Percentiles rank a stretch among this genome's conserved stretches.
These are phyloP conservation scores for Galerucella pusilla DNA, from an alignment of 2,888 invertebrate genomes.

Conservation along the genomic window DNA sequence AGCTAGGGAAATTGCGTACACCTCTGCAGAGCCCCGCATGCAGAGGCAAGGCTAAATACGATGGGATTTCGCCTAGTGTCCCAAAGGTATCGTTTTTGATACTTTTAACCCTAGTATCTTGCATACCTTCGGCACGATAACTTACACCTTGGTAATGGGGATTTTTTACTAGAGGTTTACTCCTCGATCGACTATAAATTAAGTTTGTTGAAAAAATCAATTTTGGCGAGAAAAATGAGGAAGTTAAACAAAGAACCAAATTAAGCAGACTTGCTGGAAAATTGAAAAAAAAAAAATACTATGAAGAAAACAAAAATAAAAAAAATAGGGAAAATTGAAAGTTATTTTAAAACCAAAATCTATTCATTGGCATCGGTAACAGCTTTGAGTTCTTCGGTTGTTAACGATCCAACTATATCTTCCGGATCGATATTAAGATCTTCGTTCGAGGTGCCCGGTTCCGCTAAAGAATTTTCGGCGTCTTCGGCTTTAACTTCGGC, in stretches of 20 bases:
- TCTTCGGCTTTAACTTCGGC: slow-evolving; percentile 6
- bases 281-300: neutral
- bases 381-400: slow-evolving; percentile 16
- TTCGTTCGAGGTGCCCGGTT: neutral
- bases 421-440: slow-evolving; percentile 14
- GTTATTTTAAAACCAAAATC: neutral
- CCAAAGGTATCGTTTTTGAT: slow-evolving; percentile 38
- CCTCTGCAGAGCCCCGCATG: slow-evolving; percentile 34
- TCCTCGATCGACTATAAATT: slow-evolving; percentile 16
- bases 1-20: slow-evolving; percentile 32
- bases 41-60: slow-evolving; percentile 30
- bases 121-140: slow-evolving; percentile 39
- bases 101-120: slow-evolving; percentile 36
- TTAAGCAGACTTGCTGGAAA: neutral
- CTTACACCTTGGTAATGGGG: slow-evolving; percentile 39
- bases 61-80: slow-evolving; percentile 37
- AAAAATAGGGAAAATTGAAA: too few relatives aligned
- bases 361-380: slow-evolving; percentile 9
- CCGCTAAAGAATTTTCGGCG: neutral
- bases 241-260: neutral
- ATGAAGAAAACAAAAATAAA: neutral
- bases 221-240: neutral
- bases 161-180: slow-evolving; percentile 40
- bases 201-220: neutral
- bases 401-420: slow-evolving; percentile 9